Conservation (phyloP, 2,888 invertebrate species). For the Apomyelois bistriatella region DNA sequence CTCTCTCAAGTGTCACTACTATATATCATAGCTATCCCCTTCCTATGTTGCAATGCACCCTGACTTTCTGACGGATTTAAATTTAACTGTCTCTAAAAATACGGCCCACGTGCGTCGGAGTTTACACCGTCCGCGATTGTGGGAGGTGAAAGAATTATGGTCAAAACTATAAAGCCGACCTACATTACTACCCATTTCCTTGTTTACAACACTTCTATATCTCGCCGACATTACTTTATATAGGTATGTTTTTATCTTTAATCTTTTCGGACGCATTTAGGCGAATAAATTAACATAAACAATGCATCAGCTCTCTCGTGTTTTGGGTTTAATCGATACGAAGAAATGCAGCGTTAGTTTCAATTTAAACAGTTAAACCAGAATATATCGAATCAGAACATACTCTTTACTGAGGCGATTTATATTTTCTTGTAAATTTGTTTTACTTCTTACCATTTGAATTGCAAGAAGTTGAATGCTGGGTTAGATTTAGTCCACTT, state of each 20-base stretch:
- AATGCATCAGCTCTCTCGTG: not conserved
- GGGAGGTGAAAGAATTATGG: constrained; percentile 55
- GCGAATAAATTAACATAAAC: constrained; percentile 10
- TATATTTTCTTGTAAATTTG: too few species aligned
- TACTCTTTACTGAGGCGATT: too few species aligned
- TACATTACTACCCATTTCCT: constrained; percentile 53
- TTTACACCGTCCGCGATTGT: constrained; percentile 29
- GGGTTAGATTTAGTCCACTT: too few species aligned
- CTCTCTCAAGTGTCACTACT: constrained; percentile 66
- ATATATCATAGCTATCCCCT: constrained; percentile 57
- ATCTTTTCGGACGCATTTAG: constrained; percentile 14
- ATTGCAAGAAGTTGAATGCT: too few species aligned
- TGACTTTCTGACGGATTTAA: constrained; percentile 22
- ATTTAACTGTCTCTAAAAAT: constrained; percentile 25
- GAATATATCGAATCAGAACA: not conserved
- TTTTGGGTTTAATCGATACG: not conserved
- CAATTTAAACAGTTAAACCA: not conserved
- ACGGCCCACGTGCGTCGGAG: constrained; percentile 27
- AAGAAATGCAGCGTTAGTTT: not conserved
- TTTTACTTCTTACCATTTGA: too few species aligned
- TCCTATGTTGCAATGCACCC: constrained; percentile 44
- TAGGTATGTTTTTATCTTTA: constrained; percentile 18
- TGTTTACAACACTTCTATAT: constrained; percentile 44
- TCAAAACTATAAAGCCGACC: constrained; percentile 57
- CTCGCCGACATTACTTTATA: constrained; percentile 22